Evolutionary conservation across 2,113 vertebrate genomes (phyloP).

Genomic region (Grammomys surdaster): DNA sequence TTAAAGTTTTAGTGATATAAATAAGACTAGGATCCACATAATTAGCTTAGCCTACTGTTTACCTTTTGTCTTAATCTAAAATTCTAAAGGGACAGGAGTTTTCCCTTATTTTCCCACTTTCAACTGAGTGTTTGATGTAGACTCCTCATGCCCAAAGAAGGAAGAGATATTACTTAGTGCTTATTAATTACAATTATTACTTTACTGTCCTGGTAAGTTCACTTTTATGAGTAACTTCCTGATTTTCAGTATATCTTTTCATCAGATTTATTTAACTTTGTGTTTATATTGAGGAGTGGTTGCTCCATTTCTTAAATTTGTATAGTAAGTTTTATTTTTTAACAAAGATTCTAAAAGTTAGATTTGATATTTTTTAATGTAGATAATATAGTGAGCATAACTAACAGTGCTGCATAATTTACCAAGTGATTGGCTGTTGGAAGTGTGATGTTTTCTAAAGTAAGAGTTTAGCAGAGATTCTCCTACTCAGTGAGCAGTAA

Average conservation of each 20-base stretch:
- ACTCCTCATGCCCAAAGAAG: not conserved
- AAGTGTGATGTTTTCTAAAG: constrained; percentile 29
- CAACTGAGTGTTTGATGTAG: not conserved
- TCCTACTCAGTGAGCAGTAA: not conserved
- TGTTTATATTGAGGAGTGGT: constrained; percentile 35
- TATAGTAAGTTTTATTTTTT: constrained; percentile 13
- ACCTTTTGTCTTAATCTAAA: not conserved
- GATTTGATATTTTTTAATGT: constrained; percentile 13
- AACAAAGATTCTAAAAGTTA: constrained; percentile 38
- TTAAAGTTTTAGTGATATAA: not conserved
- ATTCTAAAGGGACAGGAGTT: not conserved
- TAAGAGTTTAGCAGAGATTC: not conserved
- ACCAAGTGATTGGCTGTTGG: not conserved
- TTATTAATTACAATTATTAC: constrained; percentile 17
- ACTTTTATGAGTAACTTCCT: not conserved
- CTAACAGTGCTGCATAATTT: not conserved
- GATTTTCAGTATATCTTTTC: not conserved
- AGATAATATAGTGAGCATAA: not conserved
- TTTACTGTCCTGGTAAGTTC: not conserved
- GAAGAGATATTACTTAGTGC: not conserved
- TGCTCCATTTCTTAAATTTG: not conserved
- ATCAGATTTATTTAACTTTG: constrained; percentile 25
- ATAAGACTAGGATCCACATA: not conserved
- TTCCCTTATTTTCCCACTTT: not conserved
- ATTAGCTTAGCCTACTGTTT: not conserved